Percentiles rank a stretch among this genome's conserved stretches.
phyloP scores from a whole-genome alignment of 2,113 vertebrate species.

The Spilogale gracilis region DNA sequence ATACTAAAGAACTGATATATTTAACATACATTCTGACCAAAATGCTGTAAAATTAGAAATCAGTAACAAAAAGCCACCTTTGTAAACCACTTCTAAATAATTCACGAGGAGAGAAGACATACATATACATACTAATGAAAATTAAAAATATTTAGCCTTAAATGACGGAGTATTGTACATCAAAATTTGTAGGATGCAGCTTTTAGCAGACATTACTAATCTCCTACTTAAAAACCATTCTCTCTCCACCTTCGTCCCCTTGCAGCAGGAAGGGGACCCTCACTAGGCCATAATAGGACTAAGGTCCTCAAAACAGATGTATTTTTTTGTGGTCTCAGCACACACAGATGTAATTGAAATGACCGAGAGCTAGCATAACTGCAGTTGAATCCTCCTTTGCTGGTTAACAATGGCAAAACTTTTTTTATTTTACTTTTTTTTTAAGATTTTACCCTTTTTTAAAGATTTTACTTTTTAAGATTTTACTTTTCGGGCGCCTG shows the following conservation, averaged over 20 bases:
- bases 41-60: neutral
- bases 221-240: neutral
- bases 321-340: constrained; percentile 26
- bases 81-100: neutral
- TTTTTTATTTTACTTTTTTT: neutral
- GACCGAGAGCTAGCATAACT: neutral
- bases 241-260: neutral
- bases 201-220: neutral
- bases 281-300: neutral
- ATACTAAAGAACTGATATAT: neutral
- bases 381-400: neutral
- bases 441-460: neutral
- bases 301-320: neutral
- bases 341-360: neutral
- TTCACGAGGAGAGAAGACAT: neutral
- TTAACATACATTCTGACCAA: constrained; percentile 40
- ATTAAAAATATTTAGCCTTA: neutral
- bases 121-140: neutral
- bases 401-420: neutral
- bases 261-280: neutral
- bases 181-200: neutral
- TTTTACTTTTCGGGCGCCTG: too few relatives aligned
- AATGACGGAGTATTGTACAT: neutral
- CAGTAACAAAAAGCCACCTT: neutral
- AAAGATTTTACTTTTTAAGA: too few relatives aligned